Base-by-base conservation (phyloP, 2,113 vertebrate genomes). In the Microcebus tavaratra region DNA sequence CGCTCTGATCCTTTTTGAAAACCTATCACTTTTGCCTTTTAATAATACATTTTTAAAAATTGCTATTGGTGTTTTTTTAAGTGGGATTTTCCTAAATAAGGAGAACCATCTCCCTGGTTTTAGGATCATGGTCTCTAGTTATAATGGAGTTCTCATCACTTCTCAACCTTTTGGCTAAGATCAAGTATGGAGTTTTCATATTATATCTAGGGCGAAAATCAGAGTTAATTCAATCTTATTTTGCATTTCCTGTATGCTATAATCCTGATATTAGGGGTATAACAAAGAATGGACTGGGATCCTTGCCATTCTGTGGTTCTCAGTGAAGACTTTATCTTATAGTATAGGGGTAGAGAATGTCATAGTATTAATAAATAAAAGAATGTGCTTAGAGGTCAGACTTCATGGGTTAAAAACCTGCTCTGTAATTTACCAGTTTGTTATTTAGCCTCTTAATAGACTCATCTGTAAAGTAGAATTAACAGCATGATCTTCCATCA, bases 41-140 rank as follows among this genome's bases (percentile, higher is more conserved):
- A 78, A 42, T 82, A 39, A n/a, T 90, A 27, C 6, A 79, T 78
- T 89, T 95, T 90, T 4, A 45, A 75, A 75, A 75, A 45, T 91
- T 90, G 6, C 31, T 90, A 48, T 53, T 94, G 34, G 84, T 90
- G 42, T 48, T 84, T 88, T 80, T 95, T 85, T 68, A 50, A 63
- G 42, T 78, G 18, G 42, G 25, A 57, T 88, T 97, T 86, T 20
- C 36, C 20, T 88, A 73, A 93, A 85, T 86, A 73, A 85, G 27
- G n/a, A 76, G 27, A 79, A 6, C 36, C 29, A 70, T 88, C 27
- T 88, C 29, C 17, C 11, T 92, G 8, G 23, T 96, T 70, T 92
- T 63, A 88, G 25, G 18, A 55, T 83, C 39, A 42, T 89, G 67
- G 1, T 78, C 27, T 78, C 78, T 81, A 91, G 78, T 91, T 96